phyloP scores from a whole-genome alignment of 2,797 vertebrate species.

The Cetoscarus ocellatus region DNA sequence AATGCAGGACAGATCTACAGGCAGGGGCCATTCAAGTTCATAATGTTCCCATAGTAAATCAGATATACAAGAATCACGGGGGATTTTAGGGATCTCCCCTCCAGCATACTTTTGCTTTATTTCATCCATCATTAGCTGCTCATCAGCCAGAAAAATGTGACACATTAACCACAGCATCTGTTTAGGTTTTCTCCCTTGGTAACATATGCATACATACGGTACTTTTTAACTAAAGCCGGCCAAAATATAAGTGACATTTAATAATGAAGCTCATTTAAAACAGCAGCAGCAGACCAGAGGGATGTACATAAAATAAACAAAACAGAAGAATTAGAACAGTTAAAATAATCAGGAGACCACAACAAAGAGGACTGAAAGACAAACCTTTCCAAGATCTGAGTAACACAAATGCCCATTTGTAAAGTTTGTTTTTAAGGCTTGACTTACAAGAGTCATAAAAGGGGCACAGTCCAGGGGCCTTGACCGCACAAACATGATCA shows the following conservation, averaged over 20 bases:
- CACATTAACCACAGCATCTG: not conserved
- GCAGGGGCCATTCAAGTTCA: slow-evolving; percentile 17
- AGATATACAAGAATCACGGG: slow-evolving; percentile 24
- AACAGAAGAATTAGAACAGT: not conserved
- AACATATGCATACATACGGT: not conserved
- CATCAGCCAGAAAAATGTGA: not conserved
- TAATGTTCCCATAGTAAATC: slow-evolving; percentile 34
- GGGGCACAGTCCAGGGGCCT: too few species aligned
- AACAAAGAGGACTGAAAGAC: too few species aligned
- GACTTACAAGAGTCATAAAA: too few species aligned
- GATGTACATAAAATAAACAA: not conserved
- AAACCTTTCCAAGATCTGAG: too few species aligned
- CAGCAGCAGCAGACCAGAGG: not conserved
- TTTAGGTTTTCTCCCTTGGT: not conserved
- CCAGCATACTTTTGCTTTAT: slow-evolving; percentile 4
- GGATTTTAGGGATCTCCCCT: slow-evolving; percentile 6
- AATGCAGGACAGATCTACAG: slow-evolving; percentile 29
- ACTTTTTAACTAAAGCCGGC: too few species aligned
- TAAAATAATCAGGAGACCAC: too few species aligned
- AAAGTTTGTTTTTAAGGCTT: too few species aligned
- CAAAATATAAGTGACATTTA: too few species aligned
- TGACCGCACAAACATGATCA: too few species aligned
- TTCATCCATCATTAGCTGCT: not conserved
- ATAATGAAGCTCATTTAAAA: too few species aligned
- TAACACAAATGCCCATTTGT: too few species aligned